Percentiles rank a stretch among this genome's conserved stretches.
phyloP scores from a whole-genome alignment of 2,888 invertebrate genomes.

The Acanthococcus lagerstroemiae region DNA sequence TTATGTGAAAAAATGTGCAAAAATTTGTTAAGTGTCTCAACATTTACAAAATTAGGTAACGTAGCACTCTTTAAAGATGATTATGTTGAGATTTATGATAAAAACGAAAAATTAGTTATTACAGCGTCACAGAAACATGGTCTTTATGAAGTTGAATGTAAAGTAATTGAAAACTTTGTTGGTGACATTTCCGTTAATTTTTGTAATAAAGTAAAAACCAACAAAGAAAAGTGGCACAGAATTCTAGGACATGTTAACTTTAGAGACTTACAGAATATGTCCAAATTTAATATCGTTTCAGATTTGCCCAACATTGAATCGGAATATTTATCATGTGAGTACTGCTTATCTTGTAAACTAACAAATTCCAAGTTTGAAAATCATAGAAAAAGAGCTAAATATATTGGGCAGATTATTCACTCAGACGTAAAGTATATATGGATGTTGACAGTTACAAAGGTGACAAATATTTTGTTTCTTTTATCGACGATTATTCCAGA shows the following conservation, averaged over 20 bases:
- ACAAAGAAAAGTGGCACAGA: constrained; percentile 3
- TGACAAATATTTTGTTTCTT: constrained; percentile 34
- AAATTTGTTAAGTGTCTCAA: constrained; percentile 11
- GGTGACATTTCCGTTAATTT: not conserved
- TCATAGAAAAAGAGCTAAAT: not conserved
- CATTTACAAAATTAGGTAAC: not conserved
- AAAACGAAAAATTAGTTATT: not conserved
- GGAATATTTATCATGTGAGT: constrained; percentile 3
- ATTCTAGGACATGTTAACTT: constrained; percentile 13
- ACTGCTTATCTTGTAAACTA: not conserved
- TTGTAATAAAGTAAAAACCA: not conserved
- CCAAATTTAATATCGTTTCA: not conserved
- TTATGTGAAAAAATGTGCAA: not conserved
- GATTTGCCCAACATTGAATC: not conserved
- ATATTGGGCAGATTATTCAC: not conserved
- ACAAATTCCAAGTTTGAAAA: constrained; percentile 8
- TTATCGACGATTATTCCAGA: constrained; percentile 36
- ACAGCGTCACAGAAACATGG: not conserved
- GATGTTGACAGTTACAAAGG: constrained; percentile 28
- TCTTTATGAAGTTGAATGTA: not conserved
- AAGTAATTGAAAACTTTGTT: not conserved
- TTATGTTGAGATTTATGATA: not conserved
- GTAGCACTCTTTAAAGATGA: not conserved
- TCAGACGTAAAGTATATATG: constrained; percentile 5
- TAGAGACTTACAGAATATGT: constrained; percentile 2